Conservation (phyloP, 1,140 invertebrate genomes). For the Drosophila asahinai region DNA sequence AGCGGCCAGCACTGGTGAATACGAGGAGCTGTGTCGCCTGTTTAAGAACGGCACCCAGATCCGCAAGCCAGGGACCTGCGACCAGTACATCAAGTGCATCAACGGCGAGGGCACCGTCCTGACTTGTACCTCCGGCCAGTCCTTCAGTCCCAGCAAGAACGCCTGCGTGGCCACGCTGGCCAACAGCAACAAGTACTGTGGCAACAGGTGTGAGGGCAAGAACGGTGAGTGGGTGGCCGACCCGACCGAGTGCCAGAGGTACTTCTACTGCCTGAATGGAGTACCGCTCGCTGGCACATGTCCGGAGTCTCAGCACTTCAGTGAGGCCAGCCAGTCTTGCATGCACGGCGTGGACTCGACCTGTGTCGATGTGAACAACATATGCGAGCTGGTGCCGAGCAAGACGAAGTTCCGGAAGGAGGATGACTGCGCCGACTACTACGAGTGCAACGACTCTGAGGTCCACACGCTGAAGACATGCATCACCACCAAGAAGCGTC, state of each 20-base stretch:
- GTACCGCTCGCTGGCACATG: constrained; percentile 39
- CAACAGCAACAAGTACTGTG: constrained; percentile 44
- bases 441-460: constrained; percentile 47
- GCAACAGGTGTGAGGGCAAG: constrained; percentile 61
- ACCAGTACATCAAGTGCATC: constrained; percentile 65
- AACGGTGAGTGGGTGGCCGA: constrained; percentile 58
- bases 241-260: constrained; percentile 66
- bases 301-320: constrained; percentile 47
- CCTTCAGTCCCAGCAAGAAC: constrained; percentile 39
- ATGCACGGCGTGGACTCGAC: constrained; percentile 40
- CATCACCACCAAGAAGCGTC: neutral
- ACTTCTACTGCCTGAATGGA: constrained; percentile 62
- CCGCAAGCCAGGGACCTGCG: constrained; percentile 63
- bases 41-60: constrained; percentile 63
- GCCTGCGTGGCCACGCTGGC: constrained; percentile 43
- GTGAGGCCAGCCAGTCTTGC: constrained; percentile 57
- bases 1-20: constrained; percentile 5
- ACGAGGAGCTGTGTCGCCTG: constrained; percentile 61
- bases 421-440: constrained; percentile 63
- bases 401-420: constrained; percentile 59
- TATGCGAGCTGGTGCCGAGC: constrained; percentile 63
- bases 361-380: constrained; percentile 69
- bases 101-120: constrained; percentile 20
- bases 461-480: constrained; percentile 30
- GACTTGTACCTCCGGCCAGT: constrained; percentile 25